phyloP scores from a whole-genome alignment of 2,797 vertebrate species.

The Myripristis jacobus region DNA sequence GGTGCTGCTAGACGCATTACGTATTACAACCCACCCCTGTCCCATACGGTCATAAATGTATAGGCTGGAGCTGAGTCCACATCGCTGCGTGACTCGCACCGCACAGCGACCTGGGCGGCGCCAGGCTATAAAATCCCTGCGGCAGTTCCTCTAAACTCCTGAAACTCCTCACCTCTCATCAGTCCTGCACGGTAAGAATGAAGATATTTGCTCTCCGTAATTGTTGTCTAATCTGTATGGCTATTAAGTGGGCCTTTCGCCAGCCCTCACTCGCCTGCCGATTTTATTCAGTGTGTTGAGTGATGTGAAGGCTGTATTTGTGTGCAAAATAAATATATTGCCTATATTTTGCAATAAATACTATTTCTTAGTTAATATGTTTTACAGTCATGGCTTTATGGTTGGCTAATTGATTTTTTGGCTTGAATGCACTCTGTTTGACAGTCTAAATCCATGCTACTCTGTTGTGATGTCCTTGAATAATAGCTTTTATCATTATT shows the following conservation, averaged over 20 bases:
- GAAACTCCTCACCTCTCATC: slow-evolving; percentile 39
- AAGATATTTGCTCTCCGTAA: neutral
- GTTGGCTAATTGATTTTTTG: neutral
- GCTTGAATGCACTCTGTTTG: neutral
- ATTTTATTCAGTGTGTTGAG: too few relatives aligned
- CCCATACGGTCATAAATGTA: too few relatives aligned
- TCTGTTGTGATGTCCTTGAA: too few relatives aligned
- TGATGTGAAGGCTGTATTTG: neutral
- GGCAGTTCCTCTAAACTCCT: slow-evolving; percentile 27
- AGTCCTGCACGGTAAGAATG: slow-evolving; percentile 63
- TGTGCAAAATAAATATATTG: too few relatives aligned
- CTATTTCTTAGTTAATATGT: too few relatives aligned
- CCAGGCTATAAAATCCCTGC: slow-evolving; percentile 69
- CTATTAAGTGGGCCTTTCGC: neutral
- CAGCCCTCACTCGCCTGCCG: neutral
- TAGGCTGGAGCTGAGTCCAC: slow-evolving; percentile 6
- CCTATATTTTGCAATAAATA: neutral
- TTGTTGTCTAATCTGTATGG: neutral
- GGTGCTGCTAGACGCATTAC: too few relatives aligned
- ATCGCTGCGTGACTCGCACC: slow-evolving; percentile 45
- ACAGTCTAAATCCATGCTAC: too few relatives aligned
- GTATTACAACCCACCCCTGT: neutral
- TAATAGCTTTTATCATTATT: too few relatives aligned
- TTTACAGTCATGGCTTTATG: neutral
- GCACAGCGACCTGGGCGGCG: slow-evolving; percentile 63